Conservation (phyloP, 35 echinoderm and acorn worm genomes). For the Eucidaris tribuloides region DNA sequence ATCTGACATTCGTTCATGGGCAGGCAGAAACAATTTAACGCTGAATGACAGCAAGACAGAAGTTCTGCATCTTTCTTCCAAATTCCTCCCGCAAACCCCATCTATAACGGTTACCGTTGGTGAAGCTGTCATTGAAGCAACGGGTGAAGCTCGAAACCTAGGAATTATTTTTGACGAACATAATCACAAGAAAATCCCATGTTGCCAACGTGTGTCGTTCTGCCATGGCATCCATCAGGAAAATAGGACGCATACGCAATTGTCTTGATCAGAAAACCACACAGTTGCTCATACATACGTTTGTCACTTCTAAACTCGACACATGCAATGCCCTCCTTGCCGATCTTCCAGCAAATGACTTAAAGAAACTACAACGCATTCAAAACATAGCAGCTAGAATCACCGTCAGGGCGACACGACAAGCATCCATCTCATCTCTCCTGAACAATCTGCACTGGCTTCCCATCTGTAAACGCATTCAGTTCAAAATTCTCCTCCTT, state of each 20-base stretch:
- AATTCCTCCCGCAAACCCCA: neutral
- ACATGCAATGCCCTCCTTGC: no score
- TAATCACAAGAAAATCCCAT: neutral
- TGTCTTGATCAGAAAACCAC: neutral
- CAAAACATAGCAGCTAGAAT: no score
- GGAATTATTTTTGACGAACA: no score
- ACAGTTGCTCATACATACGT: no score
- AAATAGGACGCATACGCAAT: neutral
- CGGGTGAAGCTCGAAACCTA: neutral
- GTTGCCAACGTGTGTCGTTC: neutral
- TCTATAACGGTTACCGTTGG: neutral
- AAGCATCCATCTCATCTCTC: no score
- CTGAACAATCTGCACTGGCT: no score
- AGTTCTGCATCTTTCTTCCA: neutral
- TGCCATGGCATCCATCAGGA: conserved; percentile 2
- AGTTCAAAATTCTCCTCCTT: no score
- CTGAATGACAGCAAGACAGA: neutral
- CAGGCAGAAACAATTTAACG: neutral
- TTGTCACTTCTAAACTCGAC: no score
- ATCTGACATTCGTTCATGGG: neutral
- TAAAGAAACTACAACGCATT: no score
- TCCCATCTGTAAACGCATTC: no score
- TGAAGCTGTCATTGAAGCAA: neutral
- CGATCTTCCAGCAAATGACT: no score
- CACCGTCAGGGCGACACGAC: no score